Percentiles rank a stretch among this genome's conserved stretches.
Conservation (phyloP, 1,140 invertebrate species). For the Dendrolimus kikuchii region DNA sequence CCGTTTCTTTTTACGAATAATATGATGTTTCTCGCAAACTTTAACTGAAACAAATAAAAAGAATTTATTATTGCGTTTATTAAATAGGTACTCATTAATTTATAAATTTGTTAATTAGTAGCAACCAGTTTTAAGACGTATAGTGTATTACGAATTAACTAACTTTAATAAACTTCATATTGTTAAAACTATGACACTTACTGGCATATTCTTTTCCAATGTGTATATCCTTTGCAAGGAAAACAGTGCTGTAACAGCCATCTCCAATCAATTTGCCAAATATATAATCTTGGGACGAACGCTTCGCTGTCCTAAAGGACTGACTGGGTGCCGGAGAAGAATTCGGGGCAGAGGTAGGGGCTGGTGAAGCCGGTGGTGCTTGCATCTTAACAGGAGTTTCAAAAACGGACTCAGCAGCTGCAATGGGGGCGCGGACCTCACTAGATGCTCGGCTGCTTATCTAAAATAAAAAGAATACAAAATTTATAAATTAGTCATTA, state of each 20-base stretch:
- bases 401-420: slow-evolving; percentile 43
- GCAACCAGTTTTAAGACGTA: background rate
- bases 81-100: background rate
- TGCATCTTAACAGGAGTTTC: slow-evolving; percentile 62
- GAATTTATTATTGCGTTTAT: slow-evolving; percentile 2
- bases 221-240: slow-evolving; percentile 93
- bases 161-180: slow-evolving; percentile 1
- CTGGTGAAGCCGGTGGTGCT: slow-evolving; percentile 41
- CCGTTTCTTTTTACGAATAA: slow-evolving; percentile 93
- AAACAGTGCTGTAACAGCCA: slow-evolving; percentile 97
- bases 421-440: slow-evolving; percentile 56
- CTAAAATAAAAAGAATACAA: slow-evolving; percentile 50
- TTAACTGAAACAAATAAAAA: slow-evolving; percentile 84
- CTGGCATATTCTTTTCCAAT: slow-evolving; percentile 93
- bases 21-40: slow-evolving; percentile 94
- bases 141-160: too few species aligned
- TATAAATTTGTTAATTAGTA: background rate
- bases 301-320: slow-evolving; percentile 73
- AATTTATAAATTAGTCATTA: too few species aligned
- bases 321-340: slow-evolving; percentile 57
- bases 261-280: slow-evolving; percentile 97
- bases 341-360: slow-evolving; percentile 37
- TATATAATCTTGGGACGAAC: slow-evolving; percentile 90
- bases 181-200: slow-evolving; percentile 72
- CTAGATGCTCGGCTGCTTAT: slow-evolving; percentile 50